Evolutionary conservation across 2,797 vertebrate genomes (phyloP).

Genomic region (Gymnothorax javanicus): DNA sequence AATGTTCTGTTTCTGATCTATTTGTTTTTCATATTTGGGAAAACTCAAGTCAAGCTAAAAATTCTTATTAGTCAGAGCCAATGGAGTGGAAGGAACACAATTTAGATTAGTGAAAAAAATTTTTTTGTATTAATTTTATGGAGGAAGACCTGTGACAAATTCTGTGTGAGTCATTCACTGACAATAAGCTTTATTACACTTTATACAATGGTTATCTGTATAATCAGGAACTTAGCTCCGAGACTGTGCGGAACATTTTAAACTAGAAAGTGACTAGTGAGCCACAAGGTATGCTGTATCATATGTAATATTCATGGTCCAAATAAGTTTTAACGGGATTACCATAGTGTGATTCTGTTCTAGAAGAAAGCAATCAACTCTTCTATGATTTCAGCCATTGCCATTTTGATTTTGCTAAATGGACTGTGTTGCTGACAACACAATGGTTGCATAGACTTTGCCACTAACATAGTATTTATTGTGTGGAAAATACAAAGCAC

Average conservation of each 20-base stretch:
- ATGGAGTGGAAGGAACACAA: constrained; percentile 6
- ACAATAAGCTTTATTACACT: too few relatives aligned
- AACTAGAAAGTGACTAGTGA: constrained; percentile 1
- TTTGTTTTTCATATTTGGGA: not conserved
- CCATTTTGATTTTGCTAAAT: not conserved
- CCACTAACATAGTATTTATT: too few relatives aligned
- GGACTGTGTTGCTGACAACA: too few relatives aligned
- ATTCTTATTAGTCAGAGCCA: not conserved
- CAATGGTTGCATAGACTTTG: too few relatives aligned
- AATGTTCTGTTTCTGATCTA: not conserved
- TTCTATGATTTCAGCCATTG: not conserved
- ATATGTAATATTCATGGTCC: too few relatives aligned
- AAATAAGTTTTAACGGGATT: not conserved
- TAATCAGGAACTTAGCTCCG: constrained; percentile 13
- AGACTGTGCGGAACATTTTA: not conserved
- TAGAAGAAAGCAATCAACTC: not conserved
- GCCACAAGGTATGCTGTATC: not conserved
- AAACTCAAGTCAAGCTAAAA: not conserved
- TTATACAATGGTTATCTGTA: not conserved
- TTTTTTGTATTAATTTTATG: not conserved
- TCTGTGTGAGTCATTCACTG: too few relatives aligned
- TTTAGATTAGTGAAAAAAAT: constrained; percentile 11
- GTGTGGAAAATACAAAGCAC: not conserved
- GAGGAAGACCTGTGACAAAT: not conserved
- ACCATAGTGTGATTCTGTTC: not conserved